A percentile compares a stretch with the other conserved stretches of the same genome.
Evolutionary conservation across 2,888 invertebrate genomes (phyloP).

Genomic region (Heteromyza rotundicornis): DNA sequence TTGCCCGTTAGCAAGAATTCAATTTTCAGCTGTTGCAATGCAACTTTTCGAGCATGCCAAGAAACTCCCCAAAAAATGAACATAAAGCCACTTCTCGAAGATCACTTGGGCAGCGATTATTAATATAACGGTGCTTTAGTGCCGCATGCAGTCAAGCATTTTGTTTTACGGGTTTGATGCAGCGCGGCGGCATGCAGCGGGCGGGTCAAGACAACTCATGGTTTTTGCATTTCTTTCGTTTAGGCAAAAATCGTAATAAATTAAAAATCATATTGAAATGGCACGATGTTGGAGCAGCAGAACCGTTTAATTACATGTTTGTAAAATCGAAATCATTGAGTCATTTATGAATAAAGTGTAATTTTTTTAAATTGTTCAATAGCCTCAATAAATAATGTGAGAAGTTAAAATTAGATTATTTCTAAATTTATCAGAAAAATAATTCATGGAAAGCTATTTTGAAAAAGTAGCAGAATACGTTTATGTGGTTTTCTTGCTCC

Average conservation of each 20-base stretch:
- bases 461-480: no score
- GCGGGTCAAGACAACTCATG: not conserved
- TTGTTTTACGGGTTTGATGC: not conserved
- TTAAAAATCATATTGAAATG: no score
- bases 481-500: no score
- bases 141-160: conserved; percentile 35
- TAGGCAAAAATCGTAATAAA: not conserved
- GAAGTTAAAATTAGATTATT: no score
- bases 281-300: not conserved
- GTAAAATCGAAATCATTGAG: no score
- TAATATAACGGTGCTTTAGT: conserved; percentile 55
- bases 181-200: not conserved
- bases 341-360: no score
- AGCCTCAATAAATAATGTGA: no score
- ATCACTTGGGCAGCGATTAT: conserved; percentile 41
- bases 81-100: conserved; percentile 3
- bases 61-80: not conserved
- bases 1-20: not conserved
- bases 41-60: no score
- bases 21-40: not conserved
- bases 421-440: no score
- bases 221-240: not conserved
- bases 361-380: no score
- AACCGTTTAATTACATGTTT: no score
- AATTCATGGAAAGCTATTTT: no score